These are phyloP conservation scores for Formica exsecta DNA, from an alignment of 1,140 invertebrate genomes.

Conservation along the genomic window DNA sequence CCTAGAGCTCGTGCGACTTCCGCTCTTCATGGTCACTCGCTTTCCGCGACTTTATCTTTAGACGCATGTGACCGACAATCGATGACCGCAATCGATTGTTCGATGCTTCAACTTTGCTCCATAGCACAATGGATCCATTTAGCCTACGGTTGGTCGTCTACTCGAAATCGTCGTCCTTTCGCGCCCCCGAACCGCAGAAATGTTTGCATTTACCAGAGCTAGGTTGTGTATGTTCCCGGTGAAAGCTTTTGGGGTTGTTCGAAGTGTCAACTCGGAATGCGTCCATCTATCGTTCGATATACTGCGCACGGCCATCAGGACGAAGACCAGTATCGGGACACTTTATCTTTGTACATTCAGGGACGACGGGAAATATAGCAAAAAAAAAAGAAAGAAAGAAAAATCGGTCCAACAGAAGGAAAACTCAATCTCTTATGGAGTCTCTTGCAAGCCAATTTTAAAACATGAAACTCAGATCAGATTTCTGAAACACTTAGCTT, in stretches of 20 bases:
- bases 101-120: constrained; percentile 78
- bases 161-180: constrained; percentile 70
- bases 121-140: constrained; percentile 82
- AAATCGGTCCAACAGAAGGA: not conserved
- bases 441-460: not conserved
- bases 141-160: constrained; percentile 64
- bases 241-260: constrained; percentile 79
- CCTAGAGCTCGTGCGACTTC: constrained; percentile 21
- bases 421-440: constrained; percentile 4
- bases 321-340: constrained; percentile 52
- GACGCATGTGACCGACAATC: constrained; percentile 55
- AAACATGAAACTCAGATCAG: not conserved
- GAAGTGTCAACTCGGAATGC: constrained; percentile 79
- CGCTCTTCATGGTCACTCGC: constrained; percentile 1
- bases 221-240: constrained; percentile 72
- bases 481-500: constrained; percentile 6
- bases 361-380: constrained; percentile 16
- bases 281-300: constrained; percentile 69
- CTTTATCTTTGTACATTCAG: constrained; percentile 69
- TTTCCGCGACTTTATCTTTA: constrained; percentile 52
- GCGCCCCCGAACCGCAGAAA: constrained; percentile 78
- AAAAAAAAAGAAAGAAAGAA: constrained; percentile 22
- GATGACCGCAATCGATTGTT: constrained; percentile 65
- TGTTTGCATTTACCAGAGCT: constrained; percentile 82
- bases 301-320: constrained; percentile 44